phyloP scores from a whole-genome alignment of 2,797 vertebrate genomes.

The Sebastes ruberrimus region DNA sequence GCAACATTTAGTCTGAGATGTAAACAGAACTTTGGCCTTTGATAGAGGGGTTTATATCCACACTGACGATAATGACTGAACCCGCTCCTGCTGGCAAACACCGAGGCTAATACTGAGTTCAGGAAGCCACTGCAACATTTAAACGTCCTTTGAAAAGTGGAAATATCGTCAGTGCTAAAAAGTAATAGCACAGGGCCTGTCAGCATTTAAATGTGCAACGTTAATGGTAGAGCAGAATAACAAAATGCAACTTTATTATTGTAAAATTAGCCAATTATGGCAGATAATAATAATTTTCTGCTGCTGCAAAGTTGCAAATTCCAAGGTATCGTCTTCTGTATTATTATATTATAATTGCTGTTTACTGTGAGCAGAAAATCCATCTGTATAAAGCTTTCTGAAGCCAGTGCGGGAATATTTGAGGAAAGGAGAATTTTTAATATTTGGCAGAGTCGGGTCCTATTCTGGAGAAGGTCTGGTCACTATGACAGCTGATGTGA shows the following conservation, averaged over 20 bases:
- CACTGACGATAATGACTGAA: conserved; percentile 37
- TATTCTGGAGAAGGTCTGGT: not conserved
- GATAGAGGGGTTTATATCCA: conserved; percentile 45
- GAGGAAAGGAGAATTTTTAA: not conserved
- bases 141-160: conserved; percentile 62
- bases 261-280: conserved; percentile 3
- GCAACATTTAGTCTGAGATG: conserved; percentile 23
- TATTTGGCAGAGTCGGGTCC: not conserved
- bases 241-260: conserved; percentile 24
- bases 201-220: conserved; percentile 20
- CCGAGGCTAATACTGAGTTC: conserved; percentile 26
- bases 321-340: not conserved
- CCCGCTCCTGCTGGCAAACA: conserved; percentile 35
- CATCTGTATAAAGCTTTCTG: not conserved
- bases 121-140: conserved; percentile 44
- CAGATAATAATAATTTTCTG: conserved; percentile 24
- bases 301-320: conserved; percentile 3
- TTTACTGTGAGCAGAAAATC: conserved; percentile 11
- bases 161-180: conserved; percentile 30
- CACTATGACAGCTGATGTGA: not conserved
- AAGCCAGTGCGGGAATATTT: not conserved
- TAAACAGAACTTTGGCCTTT: conserved; percentile 61
- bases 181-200: conserved; percentile 11
- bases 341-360: not conserved
- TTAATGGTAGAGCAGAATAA: conserved; percentile 18